A percentile compares a stretch with the other conserved stretches of the same genome.
These are phyloP conservation scores for Delphinapterus leucas DNA, from an alignment of 2,113 vertebrate species.

Conservation along the genomic window DNA sequence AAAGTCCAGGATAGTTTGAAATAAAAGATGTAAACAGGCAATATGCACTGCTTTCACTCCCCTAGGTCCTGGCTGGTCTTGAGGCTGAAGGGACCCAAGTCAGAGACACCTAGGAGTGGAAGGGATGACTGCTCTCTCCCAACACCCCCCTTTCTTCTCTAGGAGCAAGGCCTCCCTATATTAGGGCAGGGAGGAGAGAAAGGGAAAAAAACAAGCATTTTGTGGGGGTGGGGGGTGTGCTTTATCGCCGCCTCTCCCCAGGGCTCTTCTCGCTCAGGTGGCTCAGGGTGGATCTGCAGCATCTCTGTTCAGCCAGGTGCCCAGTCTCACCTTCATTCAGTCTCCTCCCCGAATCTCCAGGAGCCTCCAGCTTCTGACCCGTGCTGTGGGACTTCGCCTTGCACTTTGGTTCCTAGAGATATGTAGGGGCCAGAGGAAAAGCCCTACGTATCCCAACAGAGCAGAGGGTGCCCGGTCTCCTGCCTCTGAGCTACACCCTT, in stretches of 20 bases:
- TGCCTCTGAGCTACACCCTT: no score
- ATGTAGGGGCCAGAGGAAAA: background rate
- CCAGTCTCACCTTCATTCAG: rapidly evolving
- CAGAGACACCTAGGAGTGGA: background rate
- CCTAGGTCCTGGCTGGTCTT: background rate
- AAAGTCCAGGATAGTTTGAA: background rate
- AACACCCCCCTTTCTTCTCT: background rate
- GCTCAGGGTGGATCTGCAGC: no score
- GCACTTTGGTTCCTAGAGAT: background rate
- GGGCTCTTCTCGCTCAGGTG: background rate
- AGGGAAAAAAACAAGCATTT: rapidly evolving
- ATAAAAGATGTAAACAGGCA: background rate
- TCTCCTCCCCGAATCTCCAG: background rate
- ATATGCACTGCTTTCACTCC: rapidly evolving
- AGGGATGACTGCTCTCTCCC: background rate
- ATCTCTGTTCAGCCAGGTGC: background rate
- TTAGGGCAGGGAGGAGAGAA: background rate
- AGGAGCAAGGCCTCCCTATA: background rate
- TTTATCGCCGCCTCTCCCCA: no score
- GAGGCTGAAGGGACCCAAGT: background rate
- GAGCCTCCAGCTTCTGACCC: background rate
- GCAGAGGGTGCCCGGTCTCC: background rate
- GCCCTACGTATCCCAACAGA: no score
- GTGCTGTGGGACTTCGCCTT: background rate
- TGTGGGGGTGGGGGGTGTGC: no score